Conservation (phyloP, 1,140 invertebrate genomes). For the Drosophila obscura region DNA sequence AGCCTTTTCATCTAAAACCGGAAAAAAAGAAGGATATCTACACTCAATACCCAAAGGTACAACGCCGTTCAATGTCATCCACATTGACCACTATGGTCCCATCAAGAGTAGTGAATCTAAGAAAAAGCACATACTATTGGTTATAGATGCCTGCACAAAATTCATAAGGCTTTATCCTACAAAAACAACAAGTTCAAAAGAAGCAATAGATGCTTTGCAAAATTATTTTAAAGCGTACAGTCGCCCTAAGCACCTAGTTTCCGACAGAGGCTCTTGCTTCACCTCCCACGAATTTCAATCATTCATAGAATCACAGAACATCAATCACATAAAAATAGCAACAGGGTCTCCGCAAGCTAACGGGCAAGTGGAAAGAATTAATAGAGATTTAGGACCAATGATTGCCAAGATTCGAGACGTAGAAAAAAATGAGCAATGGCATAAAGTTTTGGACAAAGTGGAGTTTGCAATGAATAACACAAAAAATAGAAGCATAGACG, state of each 20-base stretch:
- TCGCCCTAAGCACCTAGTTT: too few species aligned
- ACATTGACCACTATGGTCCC: constrained; percentile 5
- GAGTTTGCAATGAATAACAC: neutral
- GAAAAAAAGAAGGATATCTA: neutral
- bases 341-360: neutral
- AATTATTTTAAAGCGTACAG: too few species aligned
- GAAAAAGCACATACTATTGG: neutral
- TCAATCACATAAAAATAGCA: too few species aligned
- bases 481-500: neutral
- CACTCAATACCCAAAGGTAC: neutral
- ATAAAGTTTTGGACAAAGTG: neutral
- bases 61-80: neutral
- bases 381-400: constrained; percentile 3
- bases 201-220: too few species aligned
- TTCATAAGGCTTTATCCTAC: neutral
- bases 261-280: too few species aligned
- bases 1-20: neutral
- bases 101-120: neutral
- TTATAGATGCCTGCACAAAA: neutral
- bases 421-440: too few species aligned
- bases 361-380: neutral
- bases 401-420: too few species aligned
- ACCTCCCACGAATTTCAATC: too few species aligned
- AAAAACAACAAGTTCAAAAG: too few species aligned
- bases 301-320: too few species aligned